Conservation (phyloP, 1,140 invertebrate genomes). For the Aleiodes sp. region DNA sequence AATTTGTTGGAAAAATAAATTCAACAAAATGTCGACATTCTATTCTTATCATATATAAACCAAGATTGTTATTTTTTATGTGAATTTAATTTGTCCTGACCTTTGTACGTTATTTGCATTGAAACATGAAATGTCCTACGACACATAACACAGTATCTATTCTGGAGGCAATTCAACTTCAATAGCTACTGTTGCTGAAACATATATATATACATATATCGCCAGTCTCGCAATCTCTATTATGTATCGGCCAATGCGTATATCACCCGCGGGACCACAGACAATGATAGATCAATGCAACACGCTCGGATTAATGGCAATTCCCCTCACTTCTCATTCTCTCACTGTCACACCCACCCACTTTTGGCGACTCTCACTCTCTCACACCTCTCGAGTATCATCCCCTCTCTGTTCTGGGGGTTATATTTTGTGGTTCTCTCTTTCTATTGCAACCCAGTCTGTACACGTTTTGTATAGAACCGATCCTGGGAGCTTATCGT, state of each 20-base stretch:
- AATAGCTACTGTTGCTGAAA: conserved; percentile 7
- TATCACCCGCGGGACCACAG: conserved; percentile 37
- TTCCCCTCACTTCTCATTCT: background rate
- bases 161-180: conserved; percentile 7
- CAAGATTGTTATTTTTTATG: background rate
- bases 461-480: conserved; percentile 16
- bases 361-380: background rate
- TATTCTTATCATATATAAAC: background rate
- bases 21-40: no score
- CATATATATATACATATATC: background rate
- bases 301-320: conserved; percentile 47
- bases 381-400: no score
- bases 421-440: conserved; percentile 12
- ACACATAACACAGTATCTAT: conserved; percentile 10
- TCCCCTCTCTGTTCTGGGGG: background rate
- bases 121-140: conserved; percentile 12
- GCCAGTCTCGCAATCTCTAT: conserved; percentile 42
- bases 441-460: conserved; percentile 1
- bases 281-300: conserved; percentile 51
- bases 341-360: conserved; percentile 7
- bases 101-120: conserved; percentile 5
- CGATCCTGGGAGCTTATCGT: conserved; percentile 29
- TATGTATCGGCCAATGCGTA: conserved; percentile 45
- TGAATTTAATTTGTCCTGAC: background rate
- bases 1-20: no score